Conservation (phyloP, 2,113 vertebrate species). For the Pelecanoides urinatrix region DNA sequence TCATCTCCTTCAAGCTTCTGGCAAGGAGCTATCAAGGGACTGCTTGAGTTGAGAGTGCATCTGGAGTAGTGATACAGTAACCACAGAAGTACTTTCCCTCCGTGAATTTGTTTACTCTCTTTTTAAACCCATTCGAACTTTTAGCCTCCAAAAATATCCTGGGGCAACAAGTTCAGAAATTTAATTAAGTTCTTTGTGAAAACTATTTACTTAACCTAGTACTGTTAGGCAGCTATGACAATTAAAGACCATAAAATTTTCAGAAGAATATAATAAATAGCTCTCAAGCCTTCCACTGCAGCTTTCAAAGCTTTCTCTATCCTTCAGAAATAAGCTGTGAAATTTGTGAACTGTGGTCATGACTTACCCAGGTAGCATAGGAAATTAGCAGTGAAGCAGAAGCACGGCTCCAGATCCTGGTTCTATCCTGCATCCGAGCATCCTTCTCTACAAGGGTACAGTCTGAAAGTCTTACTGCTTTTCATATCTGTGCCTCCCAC, state of each 20-base stretch:
- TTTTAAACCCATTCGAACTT: neutral
- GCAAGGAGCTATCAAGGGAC: neutral
- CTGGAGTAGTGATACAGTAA: neutral
- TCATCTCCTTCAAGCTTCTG: neutral
- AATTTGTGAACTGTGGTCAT: neutral
- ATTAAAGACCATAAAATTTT: neutral
- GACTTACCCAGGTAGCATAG: neutral
- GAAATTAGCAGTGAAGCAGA: neutral
- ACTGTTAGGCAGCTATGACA: neutral
- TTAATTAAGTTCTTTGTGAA: neutral
- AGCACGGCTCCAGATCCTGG: neutral
- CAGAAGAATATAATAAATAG: neutral
- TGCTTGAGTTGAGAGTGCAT: neutral
- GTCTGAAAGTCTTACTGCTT: neutral
- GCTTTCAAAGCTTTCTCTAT: neutral
- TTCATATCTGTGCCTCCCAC: neutral
- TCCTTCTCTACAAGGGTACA: neutral
- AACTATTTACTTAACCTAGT: neutral
- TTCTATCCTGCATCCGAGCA: fast-evolving
- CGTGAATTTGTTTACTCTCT: neutral
- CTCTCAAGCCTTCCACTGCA: neutral
- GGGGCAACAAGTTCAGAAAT: neutral
- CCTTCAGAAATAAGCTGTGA: neutral
- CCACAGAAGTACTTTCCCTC: neutral
- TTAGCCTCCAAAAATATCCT: neutral